Evolutionary conservation across 2,797 vertebrate species (phyloP), one percentile per base, ranked within the genome.

Genomic region (Taenioides sp.): DNA sequence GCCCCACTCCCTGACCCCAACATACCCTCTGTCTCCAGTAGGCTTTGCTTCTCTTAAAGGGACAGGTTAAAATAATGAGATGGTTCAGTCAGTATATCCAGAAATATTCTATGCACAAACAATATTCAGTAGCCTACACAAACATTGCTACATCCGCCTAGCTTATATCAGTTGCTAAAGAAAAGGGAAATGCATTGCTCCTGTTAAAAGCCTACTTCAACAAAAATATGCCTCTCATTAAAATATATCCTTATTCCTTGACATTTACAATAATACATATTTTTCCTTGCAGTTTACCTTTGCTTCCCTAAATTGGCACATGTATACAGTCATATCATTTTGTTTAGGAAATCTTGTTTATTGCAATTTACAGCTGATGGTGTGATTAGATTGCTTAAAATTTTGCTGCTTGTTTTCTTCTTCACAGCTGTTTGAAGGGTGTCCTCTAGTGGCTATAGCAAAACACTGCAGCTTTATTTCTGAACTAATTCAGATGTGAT

Each of bases 401-500:
- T 28, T 16, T 72, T 69, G 80, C n/a, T 65, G 69, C 23, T 4
- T 7, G 47, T 64, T 50, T 50, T 16, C 34, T 22, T 27, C 40
- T 50, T 40, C 65, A 70, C 65, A 61, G 49, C 31, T 77, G 72
- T 75, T 47, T 76, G 49, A 70, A 65, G 84, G 68, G 78, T 64
- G 64, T 75, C 83, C 85, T 82, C 91, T 88, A 68, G 84, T 88
- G 91, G 90, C 18, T 4, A 49, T 66, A 47, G 11, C 4, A 0
- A 0, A 1, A 9, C 34, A 85, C 23, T 81, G 27, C 84, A 86
- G 7, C 7, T 50, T 52, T 16, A 27, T 27, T 9, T 5, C 2
- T 23, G 7, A 58, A 14, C n/a, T 4, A 22, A 55, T 11, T 55
- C 52, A 55, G 20, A 47, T 47, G 43, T 47, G 43, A 12, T 4